Base-by-base conservation (phyloP, 2,113 vertebrate species). In the Nyctereutes procyonoides region DNA sequence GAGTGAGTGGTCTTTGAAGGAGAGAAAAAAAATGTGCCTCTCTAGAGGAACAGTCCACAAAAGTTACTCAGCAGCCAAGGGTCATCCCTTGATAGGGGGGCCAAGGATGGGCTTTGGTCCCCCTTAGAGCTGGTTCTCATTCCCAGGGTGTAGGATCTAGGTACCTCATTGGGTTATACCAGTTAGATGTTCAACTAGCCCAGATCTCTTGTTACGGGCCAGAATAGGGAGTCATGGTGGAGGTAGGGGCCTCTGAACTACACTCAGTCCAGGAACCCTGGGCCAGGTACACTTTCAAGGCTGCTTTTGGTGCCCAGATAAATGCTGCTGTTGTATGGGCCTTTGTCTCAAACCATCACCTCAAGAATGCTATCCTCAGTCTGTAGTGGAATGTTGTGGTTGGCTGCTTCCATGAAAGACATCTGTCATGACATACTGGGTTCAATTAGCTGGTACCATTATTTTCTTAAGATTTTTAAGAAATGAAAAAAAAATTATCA, bases 401-500 rank as follows among this genome's bases (percentile, higher is more conserved):
- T 19, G 86, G 88, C 14, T 67, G n/a, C 22, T 91, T 73, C 43
- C 13, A 4, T 58, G 30, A 86, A 79, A 51, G 32, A 95, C 20
- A 77, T 14, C 32, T 65, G 20, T 96, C 69, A 48, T 20, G 8
- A 6, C 53, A 22, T 15, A 22, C 55, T 93, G 74, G 58, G 17
- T 96, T 93, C 80, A 80, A 0, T 83, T 71, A 51, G 11, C n/a
- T 80, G n/a, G 38, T 74, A 28, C 9, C 35, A 38, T 8, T 84
- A n/a, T 71, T 48, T 85, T 48, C 10, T 92, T 53, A 86, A 58
- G 26, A 19, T 62, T 77, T 96, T 93, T 67, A 95, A 92, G 48
- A 91, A 88, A 80, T 91, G 17, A 91, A 93, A 96, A 96, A 80
- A 16, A 60, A 80, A 35, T 28, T 16, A 95, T 74, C 30, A 88